Conservation (phyloP, 2,113 vertebrate species). For the Symphodus melops region DNA sequence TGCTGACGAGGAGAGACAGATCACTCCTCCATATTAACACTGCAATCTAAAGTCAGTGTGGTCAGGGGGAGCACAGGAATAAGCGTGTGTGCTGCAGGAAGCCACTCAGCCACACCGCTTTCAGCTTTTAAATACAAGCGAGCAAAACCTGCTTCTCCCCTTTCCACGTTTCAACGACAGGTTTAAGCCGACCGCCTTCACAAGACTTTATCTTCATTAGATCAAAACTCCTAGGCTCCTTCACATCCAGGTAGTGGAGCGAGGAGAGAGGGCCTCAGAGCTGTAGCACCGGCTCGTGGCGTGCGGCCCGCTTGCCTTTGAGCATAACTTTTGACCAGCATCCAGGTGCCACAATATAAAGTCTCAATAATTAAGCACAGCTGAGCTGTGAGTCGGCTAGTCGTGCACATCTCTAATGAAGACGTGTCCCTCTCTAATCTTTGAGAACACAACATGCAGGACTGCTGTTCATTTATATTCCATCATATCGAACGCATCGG, state of each 20-base stretch:
- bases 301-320: too few species aligned
- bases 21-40: constrained; percentile 5
- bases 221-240: too few species aligned
- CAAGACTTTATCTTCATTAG: too few species aligned
- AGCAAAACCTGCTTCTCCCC: neutral
- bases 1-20: neutral
- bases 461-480: constrained; percentile 32
- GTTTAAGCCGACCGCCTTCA: too few species aligned
- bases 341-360: too few species aligned
- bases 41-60: constrained; percentile 34
- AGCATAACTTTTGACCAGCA: too few species aligned
- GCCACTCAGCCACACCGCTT: constrained; percentile 19
- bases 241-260: too few species aligned
- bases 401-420: too few species aligned
- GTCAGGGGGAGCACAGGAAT: constrained; percentile 36
- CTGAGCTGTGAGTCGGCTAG: too few species aligned
- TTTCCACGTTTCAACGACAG: neutral
- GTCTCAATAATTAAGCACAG: too few species aligned
- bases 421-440: neutral
- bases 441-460: constrained; percentile 2
- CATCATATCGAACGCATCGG: constrained; percentile 2
- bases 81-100: constrained; percentile 29
- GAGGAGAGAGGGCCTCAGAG: too few species aligned
- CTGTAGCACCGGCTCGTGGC: too few species aligned
- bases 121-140: neutral